These are phyloP conservation scores for Amphimedon queenslandica DNA, from an alignment of 37 sponge, comb jelly and placozoan genomes.

Conservation along the genomic window DNA sequence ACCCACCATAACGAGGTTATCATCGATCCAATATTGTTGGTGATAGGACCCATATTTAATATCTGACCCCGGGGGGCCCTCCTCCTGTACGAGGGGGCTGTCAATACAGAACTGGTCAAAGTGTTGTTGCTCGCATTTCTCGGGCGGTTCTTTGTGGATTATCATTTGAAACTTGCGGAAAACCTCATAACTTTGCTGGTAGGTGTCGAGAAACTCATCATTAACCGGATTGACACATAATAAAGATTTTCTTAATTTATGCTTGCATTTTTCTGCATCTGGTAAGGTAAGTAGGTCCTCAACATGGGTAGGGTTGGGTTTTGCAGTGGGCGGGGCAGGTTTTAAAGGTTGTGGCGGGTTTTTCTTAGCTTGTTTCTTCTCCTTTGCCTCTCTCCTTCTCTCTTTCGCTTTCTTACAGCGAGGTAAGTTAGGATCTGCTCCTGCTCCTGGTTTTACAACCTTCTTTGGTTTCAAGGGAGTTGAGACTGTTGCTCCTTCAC, in stretches of 20 bases:
- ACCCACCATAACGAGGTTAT: constrained; percentile 54
- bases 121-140: constrained; percentile 30
- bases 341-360: neutral
- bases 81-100: constrained; percentile 13
- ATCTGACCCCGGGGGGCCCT: constrained; percentile 2
- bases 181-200: constrained; percentile 39
- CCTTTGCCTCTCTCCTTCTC: constrained; percentile 19
- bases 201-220: constrained; percentile 7
- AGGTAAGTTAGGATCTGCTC: constrained; percentile 56
- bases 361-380: constrained; percentile 15
- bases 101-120: constrained; percentile 40
- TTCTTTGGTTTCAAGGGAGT: constrained; percentile 1
- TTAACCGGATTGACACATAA: constrained; percentile 4
- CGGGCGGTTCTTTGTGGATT: constrained; percentile 45
- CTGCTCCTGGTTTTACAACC: constrained; percentile 37
- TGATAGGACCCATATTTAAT: constrained; percentile 59
- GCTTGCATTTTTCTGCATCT: constrained; percentile 19
- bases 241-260: constrained; percentile 44
- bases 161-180: constrained; percentile 57
- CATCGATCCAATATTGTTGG: constrained; percentile 69
- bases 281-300: constrained; percentile 28
- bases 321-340: neutral
- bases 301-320: neutral
- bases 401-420: constrained; percentile 60
- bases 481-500: neutral